A percentile compares a stretch with the other conserved stretches of the same genome.
phyloP scores from a whole-genome alignment of 1,140 invertebrate genomes.

The Drosophila sulfurigaster region DNA sequence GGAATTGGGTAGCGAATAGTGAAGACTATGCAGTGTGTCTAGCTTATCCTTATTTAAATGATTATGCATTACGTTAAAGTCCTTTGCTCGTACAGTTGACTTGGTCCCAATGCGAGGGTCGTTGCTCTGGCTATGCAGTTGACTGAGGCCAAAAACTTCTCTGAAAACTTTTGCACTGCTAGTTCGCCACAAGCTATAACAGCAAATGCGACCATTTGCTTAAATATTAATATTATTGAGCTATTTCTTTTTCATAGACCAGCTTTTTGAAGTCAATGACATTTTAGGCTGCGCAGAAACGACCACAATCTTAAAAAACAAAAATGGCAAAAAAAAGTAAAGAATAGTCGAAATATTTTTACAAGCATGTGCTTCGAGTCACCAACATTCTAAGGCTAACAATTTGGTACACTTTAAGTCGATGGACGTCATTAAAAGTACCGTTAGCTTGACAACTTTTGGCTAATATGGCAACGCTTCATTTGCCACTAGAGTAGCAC shows the following conservation, averaged over 20 bases:
- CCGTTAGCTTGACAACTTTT: conserved; percentile 41
- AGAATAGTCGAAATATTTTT: conserved; percentile 37
- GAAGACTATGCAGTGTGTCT: conserved; percentile 1
- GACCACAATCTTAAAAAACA: conserved; percentile 8
- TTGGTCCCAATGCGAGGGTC: conserved; percentile 40
- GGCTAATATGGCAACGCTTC: conserved; percentile 45
- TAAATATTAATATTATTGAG: conserved; percentile 74
- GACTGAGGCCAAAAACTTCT: conserved; percentile 40
- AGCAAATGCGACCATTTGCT: conserved; percentile 39
- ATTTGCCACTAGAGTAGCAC: conserved; percentile 44
- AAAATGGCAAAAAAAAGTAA: not conserved
- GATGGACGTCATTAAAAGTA: conserved; percentile 46
- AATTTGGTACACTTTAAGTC: conserved; percentile 29
- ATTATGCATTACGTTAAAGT: conserved; percentile 73
- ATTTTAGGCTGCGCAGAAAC: conserved; percentile 10
- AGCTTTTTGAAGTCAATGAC: conserved; percentile 48
- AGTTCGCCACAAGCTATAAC: conserved; percentile 1
- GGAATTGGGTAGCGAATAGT: conserved; percentile 24
- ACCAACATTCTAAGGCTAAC: not conserved
- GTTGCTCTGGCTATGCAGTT: conserved; percentile 23
- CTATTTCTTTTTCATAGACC: conserved; percentile 39
- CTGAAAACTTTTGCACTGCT: conserved; percentile 39
- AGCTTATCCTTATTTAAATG: conserved; percentile 76
- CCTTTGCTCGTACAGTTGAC: conserved; percentile 35
- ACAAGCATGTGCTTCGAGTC: conserved; percentile 11